Evolutionary conservation across 2,113 vertebrate genomes (phyloP).

Genomic region (Indicator indicator): DNA sequence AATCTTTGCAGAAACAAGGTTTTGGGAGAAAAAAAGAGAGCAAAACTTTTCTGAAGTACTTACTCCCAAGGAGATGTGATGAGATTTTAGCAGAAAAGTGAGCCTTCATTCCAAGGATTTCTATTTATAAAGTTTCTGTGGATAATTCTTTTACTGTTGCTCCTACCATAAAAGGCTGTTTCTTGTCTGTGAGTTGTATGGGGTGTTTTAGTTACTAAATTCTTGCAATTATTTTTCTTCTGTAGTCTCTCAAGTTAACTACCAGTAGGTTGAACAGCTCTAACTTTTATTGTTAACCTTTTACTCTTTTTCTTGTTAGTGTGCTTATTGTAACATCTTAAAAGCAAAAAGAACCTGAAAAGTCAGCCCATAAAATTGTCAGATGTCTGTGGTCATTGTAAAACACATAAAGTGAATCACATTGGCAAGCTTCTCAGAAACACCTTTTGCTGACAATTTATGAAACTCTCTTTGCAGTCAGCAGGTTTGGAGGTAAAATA

Average conservation of each 20-base stretch:
- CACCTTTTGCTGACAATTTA: background rate
- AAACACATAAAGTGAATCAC: background rate
- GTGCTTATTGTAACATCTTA: background rate
- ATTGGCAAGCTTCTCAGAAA: background rate
- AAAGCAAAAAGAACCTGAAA: background rate
- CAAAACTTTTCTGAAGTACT: background rate
- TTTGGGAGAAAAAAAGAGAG: background rate
- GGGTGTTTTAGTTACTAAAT: background rate
- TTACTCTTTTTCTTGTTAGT: background rate
- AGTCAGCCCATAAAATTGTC: background rate
- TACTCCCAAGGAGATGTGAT: background rate
- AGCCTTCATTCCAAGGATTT: background rate
- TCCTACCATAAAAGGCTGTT: background rate
- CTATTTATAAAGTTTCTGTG: background rate
- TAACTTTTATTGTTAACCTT: background rate
- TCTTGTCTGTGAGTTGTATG: background rate
- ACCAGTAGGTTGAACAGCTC: background rate
- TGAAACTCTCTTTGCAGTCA: background rate
- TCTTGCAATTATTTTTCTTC: background rate
- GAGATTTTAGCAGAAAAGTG: background rate
- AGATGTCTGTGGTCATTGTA: background rate
- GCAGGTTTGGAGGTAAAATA: background rate
- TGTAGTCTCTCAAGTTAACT: background rate
- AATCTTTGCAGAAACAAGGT: background rate
- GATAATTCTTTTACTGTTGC: background rate